Percentiles rank a stretch among this genome's conserved stretches.
phyloP scores from a whole-genome alignment of 1,140 invertebrate species.

The Procambarus clarkii region DNA sequence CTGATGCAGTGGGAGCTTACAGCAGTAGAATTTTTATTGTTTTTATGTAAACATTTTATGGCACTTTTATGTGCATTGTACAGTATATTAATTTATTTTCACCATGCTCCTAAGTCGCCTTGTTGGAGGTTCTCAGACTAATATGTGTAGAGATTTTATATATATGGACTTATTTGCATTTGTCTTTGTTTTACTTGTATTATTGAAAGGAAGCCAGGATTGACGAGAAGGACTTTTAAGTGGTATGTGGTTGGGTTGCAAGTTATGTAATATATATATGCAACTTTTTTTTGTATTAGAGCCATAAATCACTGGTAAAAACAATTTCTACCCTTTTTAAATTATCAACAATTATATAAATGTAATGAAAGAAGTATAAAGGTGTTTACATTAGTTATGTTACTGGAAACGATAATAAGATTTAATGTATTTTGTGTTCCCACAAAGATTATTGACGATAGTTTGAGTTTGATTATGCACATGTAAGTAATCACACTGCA shows the following conservation, averaged over 20 bases:
- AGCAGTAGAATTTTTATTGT: conserved; percentile 32
- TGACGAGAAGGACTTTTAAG: neutral
- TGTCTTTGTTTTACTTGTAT: conserved; percentile 2
- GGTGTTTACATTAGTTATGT: no score
- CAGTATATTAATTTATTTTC: conserved; percentile 66
- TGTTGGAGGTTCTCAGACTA: neutral
- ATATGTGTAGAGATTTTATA: conserved; percentile 7
- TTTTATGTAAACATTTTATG: conserved; percentile 32
- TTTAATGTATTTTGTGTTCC: neutral
- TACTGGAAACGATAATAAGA: no score
- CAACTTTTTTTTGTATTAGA: neutral
- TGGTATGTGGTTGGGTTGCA: conserved; percentile 16
- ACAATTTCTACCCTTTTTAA: no score
- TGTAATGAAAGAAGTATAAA: no score
- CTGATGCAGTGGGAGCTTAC: conserved; percentile 56
- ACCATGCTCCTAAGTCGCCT: neutral
- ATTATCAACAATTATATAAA: no score
- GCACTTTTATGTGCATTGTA: conserved; percentile 50
- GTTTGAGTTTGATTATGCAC: neutral
- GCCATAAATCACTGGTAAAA: no score
- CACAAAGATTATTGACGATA: neutral
- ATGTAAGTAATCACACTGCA: neutral
- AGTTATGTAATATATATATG: neutral
- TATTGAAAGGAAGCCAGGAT: neutral
- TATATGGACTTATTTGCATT: conserved; percentile 14